Evolutionary conservation across 2,797 vertebrate genomes (phyloP).

Genomic region (Danio tinwini): DNA sequence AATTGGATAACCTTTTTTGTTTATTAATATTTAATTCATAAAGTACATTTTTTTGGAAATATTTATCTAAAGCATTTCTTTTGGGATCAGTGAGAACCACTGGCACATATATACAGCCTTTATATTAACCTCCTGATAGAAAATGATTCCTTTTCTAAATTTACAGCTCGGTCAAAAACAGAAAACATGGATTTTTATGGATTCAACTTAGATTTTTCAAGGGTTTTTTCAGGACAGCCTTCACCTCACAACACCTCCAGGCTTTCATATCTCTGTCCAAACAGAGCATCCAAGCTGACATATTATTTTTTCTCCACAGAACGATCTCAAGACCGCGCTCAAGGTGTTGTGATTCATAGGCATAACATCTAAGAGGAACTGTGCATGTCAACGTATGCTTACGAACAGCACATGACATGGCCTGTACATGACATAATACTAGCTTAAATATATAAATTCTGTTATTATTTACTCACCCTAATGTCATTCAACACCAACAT

Average conservation of each 20-base stretch:
- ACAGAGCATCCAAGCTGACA: constrained; percentile 25
- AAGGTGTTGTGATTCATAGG: constrained; percentile 19
- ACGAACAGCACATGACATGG: not conserved
- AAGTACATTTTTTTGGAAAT: too few relatives aligned
- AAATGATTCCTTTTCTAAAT: not conserved
- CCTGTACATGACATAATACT: not conserved
- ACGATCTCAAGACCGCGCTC: constrained; percentile 31
- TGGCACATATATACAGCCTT: not conserved
- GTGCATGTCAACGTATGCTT: not conserved
- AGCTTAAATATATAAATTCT: not conserved
- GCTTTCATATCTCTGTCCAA: constrained; percentile 19
- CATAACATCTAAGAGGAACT: constrained; percentile 24
- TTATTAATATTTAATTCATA: too few relatives aligned
- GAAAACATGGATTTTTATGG: not conserved
- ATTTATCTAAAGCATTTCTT: not conserved
- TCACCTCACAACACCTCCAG: constrained; percentile 7
- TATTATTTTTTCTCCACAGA: constrained; percentile 17
- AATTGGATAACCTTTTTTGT: too few relatives aligned
- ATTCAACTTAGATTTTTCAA: not conserved
- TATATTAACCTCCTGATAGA: not conserved
- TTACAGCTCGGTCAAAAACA: not conserved
- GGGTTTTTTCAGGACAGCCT: not conserved
- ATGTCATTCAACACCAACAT: not conserved
- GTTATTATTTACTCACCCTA: not conserved
- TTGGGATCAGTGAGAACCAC: not conserved